Base-by-base conservation (phyloP, 2,888 invertebrate genomes). In the Phortica okadai region DNA sequence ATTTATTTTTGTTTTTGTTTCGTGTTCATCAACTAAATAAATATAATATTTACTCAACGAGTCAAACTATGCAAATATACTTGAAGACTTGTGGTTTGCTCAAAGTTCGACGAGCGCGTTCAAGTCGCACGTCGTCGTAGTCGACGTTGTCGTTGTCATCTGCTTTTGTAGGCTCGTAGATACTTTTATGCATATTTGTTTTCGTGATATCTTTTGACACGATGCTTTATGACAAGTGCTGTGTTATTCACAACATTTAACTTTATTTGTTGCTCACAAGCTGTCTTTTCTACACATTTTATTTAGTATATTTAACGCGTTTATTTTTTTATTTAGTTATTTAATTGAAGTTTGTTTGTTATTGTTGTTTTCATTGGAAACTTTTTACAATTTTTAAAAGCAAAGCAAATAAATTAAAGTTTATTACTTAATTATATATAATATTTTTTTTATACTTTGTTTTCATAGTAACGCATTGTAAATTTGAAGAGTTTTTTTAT, bases 251-350 rank as follows among this genome's bases (percentile, higher is more conserved):
- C 78, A 80, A 77, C 80, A 79, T 76, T 81, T 81, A 73, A 77
- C 73, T 70, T 77, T 79, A 76, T 77, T 80, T 80, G 77, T 79
- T 79, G 33, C 33, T 33, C 33, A 33, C 33, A 80, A 83, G 77
- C 78, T 67, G 79, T 73, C 72, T 67, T 75, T 70, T 75, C 21
- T 75, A 42, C 64, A 73, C 84, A 81, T 84, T 82, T 82, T 56
- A 56, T 56, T 70, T 33, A 72, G 25, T 67, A 67, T 21, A 59
- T 54, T 75, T 70, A 45, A 11, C 56, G 75, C 44, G 78, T 79
- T 73, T 80, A 72, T 73, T 66, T 75, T 70, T 75, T 44, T 75
- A 44, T 74, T 78, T 85, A 81, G 85, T 83, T 82, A 84, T 45
- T 79, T 79, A 77, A 79, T 59, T 25, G 33, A 50, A 69, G 66